These are phyloP conservation scores for Silurus aristotelis DNA, from an alignment of 2,797 vertebrate genomes.

Conservation along the genomic window DNA sequence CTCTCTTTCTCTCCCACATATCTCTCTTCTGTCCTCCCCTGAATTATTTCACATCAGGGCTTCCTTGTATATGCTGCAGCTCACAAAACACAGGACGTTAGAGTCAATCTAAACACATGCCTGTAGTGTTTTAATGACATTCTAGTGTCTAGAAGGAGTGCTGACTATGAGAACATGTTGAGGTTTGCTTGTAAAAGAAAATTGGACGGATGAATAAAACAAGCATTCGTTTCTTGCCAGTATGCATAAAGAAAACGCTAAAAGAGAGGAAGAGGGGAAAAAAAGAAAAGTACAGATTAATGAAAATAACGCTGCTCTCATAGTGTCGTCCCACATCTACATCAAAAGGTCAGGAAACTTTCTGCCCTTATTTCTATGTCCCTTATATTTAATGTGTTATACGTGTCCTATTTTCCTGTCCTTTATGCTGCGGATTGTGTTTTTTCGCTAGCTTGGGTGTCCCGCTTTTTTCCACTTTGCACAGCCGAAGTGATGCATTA, in stretches of 20 bases:
- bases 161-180: neutral
- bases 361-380: neutral
- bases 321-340: slow-evolving; percentile 43
- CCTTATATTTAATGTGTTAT: neutral
- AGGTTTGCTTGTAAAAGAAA: neutral
- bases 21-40: slow-evolving; percentile 54
- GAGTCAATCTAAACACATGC: neutral
- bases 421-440: neutral
- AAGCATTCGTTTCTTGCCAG: neutral
- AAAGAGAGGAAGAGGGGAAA: neutral
- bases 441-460: neutral
- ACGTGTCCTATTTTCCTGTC: neutral
- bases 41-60: slow-evolving; percentile 57
- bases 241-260: neutral
- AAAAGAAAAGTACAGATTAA: slow-evolving; percentile 13
- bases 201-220: neutral
- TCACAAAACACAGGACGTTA: neutral
- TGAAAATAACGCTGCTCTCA: slow-evolving; percentile 39
- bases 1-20: slow-evolving; percentile 32
- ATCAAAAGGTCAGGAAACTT: slow-evolving; percentile 33
- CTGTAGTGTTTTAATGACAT: neutral
- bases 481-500: slow-evolving; percentile 10
- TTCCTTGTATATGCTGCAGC: slow-evolving; percentile 28
- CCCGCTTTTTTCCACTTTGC: neutral
- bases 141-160: neutral